Conservation (phyloP, 2,113 vertebrate genomes). For the Myanophis thanlyinensis region DNA sequence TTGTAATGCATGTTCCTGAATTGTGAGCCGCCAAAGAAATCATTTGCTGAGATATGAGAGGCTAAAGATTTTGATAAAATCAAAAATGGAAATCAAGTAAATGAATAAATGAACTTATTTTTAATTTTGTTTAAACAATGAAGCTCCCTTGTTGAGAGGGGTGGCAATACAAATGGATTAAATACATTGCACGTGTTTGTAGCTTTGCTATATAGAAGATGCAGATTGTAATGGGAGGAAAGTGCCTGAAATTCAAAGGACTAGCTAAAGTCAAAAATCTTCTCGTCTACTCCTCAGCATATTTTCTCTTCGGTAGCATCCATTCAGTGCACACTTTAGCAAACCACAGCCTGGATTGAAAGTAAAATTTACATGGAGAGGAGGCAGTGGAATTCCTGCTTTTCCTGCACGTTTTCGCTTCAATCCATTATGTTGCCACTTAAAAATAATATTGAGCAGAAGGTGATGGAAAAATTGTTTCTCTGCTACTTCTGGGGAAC, state of each 20-base stretch:
- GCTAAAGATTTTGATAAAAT: neutral
- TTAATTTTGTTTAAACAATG: neutral
- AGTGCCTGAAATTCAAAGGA: neutral
- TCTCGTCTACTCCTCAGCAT: neutral
- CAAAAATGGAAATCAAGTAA: neutral
- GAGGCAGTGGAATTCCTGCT: too few species aligned
- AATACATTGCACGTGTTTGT: neutral
- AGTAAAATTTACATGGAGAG: too few species aligned
- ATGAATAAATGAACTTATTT: neutral
- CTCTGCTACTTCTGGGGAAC: neutral
- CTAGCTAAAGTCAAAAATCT: neutral
- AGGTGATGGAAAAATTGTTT: neutral
- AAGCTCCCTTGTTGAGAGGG: neutral
- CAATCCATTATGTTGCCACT: too few species aligned
- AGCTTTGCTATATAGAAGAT: too few species aligned
- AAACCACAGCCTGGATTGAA: neutral
- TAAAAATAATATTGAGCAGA: neutral
- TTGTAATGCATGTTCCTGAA: neutral
- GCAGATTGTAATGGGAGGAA: neutral
- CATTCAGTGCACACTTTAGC: neutral
- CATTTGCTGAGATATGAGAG: neutral
- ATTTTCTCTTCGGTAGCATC: neutral
- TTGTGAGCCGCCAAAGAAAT: neutral
- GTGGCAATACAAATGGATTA: neutral
- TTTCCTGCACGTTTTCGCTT: neutral